Conservation (phyloP, 2,113 vertebrate species). For the Turdus rufiventris region DNA sequence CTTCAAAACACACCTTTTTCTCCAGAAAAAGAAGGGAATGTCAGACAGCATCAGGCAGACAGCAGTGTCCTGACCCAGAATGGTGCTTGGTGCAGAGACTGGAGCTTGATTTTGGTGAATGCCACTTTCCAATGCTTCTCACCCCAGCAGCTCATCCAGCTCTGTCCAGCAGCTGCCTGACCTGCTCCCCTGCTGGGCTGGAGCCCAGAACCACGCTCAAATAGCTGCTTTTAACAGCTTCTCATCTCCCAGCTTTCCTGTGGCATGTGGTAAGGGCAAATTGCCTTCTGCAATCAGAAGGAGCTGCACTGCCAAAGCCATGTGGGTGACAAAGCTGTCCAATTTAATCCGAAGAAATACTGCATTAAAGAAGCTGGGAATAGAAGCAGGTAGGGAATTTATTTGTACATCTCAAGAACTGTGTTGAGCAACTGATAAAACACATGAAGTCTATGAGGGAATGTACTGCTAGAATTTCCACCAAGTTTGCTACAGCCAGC, state of each 20-base stretch:
- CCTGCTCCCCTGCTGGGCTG: not conserved
- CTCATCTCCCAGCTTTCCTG: not conserved
- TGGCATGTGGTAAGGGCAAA: not conserved
- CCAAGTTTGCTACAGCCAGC: not conserved
- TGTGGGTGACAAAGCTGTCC: not conserved
- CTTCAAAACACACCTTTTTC: not conserved
- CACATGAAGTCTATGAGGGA: not conserved
- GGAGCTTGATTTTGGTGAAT: not conserved
- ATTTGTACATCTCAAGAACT: not conserved
- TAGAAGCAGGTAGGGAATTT: not conserved
- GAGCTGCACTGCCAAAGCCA: not conserved
- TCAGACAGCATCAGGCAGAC: not conserved
- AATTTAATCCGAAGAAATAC: not conserved
- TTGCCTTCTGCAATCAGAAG: not conserved
- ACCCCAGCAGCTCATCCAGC: not conserved
- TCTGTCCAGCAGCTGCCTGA: not conserved
- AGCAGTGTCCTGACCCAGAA: not conserved
- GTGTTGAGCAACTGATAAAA: not conserved
- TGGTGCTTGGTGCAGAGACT: fast-evolving
- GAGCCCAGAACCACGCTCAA: not conserved
- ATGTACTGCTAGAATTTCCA: not conserved
- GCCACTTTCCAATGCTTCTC: not conserved
- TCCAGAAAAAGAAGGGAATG: not conserved
- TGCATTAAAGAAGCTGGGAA: not conserved
- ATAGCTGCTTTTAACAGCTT: not conserved